These are phyloP conservation scores for Passerculus sandwichensis DNA, from an alignment of 2,797 vertebrate species.

Conservation along the genomic window DNA sequence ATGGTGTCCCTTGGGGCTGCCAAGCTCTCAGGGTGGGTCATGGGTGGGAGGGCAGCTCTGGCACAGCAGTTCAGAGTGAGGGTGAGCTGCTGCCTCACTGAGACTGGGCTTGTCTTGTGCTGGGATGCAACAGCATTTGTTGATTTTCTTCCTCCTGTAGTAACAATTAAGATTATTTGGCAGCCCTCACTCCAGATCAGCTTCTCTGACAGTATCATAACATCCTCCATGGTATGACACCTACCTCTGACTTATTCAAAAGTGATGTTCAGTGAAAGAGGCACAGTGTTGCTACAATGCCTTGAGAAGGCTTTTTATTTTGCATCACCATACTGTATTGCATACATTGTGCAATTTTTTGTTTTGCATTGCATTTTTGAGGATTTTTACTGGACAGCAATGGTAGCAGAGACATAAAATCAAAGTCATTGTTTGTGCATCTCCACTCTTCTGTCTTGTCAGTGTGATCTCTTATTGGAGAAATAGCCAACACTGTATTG, in stretches of 20 bases:
- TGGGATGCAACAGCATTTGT: neutral
- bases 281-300: neutral
- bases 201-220: neutral
- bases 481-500: neutral
- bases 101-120: neutral
- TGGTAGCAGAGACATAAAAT: neutral
- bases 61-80: neutral
- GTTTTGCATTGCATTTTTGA: neutral
- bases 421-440: neutral
- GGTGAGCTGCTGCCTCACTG: neutral
- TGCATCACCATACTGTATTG: neutral
- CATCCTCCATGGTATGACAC: neutral
- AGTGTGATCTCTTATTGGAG: rapidly evolving
- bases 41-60: neutral
- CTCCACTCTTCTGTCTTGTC: neutral
- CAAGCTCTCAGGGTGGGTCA: neutral
- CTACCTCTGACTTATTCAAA: constrained; percentile 17
- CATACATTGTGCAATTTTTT: neutral
- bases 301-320: neutral
- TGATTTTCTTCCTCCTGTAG: constrained; percentile 6
- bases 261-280: neutral
- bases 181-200: neutral
- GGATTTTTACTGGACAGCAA: neutral
- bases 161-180: constrained; percentile 24
- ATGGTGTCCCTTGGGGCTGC: rapidly evolving